A percentile compares a stretch with the other conserved stretches of the same genome.
Evolutionary conservation across 2,113 vertebrate species (phyloP).

Genomic region (Orthonyx spaldingii): DNA sequence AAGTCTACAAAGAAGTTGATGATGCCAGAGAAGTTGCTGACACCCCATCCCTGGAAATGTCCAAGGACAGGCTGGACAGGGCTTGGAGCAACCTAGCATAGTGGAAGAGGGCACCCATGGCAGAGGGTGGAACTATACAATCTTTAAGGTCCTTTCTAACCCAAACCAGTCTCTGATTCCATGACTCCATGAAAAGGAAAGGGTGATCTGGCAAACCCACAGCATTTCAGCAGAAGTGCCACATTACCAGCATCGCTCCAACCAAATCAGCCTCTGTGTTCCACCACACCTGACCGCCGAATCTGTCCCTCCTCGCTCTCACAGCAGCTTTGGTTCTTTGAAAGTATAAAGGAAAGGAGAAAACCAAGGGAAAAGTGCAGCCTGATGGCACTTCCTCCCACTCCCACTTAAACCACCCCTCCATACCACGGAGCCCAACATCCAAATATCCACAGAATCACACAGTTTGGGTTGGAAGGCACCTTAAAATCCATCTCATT

Average conservation of each 20-base stretch:
- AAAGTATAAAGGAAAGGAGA: neutral
- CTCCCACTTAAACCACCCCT: neutral
- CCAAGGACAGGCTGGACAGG: fast-evolving
- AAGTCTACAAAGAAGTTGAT: neutral
- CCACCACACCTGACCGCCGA: neutral
- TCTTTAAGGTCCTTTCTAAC: neutral
- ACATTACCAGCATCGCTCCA: neutral
- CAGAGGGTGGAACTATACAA: neutral
- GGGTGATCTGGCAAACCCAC: neutral
- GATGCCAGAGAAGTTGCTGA: neutral
- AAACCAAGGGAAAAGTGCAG: neutral
- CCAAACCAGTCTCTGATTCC: neutral
- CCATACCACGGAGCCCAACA: fast-evolving
- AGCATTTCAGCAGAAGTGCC: neutral
- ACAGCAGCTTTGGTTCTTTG: neutral
- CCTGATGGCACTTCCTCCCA: fast-evolving
- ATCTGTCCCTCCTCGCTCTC: neutral
- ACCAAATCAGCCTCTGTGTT: neutral
- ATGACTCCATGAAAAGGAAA: neutral
- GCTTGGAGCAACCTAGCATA: neutral
- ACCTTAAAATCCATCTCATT: neutral
- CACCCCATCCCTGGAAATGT: neutral
- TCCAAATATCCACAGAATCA: neutral
- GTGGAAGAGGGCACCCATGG: neutral
- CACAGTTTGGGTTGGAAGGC: neutral